Percentiles rank a stretch among this genome's conserved stretches.
phyloP scores from a whole-genome alignment of 1,140 invertebrate genomes.

The Halictus rubicundus region DNA sequence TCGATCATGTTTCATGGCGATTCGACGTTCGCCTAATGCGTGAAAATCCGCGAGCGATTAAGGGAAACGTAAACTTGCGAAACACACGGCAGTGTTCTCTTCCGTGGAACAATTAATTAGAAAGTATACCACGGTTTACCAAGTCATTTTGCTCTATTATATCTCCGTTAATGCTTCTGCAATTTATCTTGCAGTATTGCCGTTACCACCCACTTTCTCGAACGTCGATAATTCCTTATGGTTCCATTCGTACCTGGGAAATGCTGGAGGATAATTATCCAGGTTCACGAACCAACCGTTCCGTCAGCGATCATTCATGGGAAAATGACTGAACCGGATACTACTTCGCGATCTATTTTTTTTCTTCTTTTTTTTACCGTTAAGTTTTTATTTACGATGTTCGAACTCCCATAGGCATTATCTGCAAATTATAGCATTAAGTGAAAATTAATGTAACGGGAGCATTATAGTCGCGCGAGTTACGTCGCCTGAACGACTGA shows the following conservation, averaged over 20 bases:
- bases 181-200: conserved; percentile 6
- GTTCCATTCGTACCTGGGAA: conserved; percentile 3
- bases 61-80: neutral
- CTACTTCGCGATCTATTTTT: too few relatives aligned
- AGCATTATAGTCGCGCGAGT: too few relatives aligned
- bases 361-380: too few relatives aligned
- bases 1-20: neutral
- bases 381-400: too few relatives aligned
- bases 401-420: too few relatives aligned
- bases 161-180: conserved; percentile 26
- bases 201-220: neutral
- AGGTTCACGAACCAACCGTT: neutral
- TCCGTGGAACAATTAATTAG: conserved; percentile 16
- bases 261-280: conserved; percentile 26
- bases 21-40: neutral
- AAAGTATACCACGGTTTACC: neutral
- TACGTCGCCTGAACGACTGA: too few relatives aligned
- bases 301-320: conserved; percentile 8
- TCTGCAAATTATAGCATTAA: too few relatives aligned
- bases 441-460: too few relatives aligned
- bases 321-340: neutral
- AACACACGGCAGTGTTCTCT: neutral
- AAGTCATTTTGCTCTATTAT: conserved; percentile 23
- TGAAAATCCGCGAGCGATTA: neutral
- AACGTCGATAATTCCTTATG: neutral